A percentile compares a stretch with the other conserved stretches of the same genome.
These are phyloP conservation scores for Formicarius rufipectus DNA, from an alignment of 2,113 vertebrate genomes.

Conservation along the genomic window DNA sequence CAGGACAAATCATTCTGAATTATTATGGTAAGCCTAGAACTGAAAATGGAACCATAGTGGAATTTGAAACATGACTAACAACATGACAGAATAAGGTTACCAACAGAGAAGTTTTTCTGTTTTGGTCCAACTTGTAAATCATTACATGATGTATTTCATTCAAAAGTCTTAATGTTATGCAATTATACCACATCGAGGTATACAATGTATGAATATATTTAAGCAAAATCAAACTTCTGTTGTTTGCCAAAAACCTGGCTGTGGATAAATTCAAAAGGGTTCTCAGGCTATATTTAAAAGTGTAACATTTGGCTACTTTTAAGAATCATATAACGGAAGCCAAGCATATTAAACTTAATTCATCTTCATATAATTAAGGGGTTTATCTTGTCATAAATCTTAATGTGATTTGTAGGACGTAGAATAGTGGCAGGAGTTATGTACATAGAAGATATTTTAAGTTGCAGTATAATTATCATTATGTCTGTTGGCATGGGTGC, in stretches of 20 bases:
- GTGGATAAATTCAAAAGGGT: neutral
- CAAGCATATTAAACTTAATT: neutral
- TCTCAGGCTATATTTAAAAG: neutral
- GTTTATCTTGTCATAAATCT: conserved; percentile 10
- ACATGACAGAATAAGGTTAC: neutral
- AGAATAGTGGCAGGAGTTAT: neutral
- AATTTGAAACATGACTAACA: neutral
- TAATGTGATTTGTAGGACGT: neutral
- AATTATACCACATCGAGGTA: neutral
- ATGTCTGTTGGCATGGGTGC: conserved; percentile 1
- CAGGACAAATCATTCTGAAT: neutral
- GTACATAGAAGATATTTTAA: neutral
- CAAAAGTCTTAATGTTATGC: neutral
- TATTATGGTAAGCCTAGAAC: neutral
- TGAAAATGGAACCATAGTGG: neutral
- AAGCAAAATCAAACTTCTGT: neutral
- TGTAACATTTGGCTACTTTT: neutral
- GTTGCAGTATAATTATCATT: conserved; percentile 19
- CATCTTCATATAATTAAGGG: neutral
- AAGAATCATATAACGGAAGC: neutral
- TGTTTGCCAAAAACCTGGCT: neutral
- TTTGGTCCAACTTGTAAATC: neutral
- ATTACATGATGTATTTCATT: neutral
- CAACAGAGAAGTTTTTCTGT: neutral
- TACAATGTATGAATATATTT: neutral